Percentiles rank a stretch among this genome's conserved stretches.
Conservation (phyloP, 2,113 vertebrate genomes). For the Bos javanicus region DNA sequence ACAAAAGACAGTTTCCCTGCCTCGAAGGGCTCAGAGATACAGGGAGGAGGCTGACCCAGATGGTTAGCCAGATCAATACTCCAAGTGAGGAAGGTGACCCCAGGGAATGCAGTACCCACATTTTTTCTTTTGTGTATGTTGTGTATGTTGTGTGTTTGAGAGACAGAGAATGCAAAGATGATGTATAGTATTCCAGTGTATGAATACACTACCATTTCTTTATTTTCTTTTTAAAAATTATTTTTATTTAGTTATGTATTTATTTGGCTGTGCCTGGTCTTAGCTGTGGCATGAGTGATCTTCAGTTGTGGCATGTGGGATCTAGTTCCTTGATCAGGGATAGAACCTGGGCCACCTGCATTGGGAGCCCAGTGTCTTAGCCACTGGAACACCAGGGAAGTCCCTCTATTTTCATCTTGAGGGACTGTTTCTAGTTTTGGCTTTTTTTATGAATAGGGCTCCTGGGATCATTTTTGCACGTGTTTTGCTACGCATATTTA, state of each 20-base stretch:
- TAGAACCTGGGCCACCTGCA: not conserved
- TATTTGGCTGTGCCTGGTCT: not conserved
- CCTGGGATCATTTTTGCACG: rapidly evolving
- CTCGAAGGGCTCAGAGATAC: not conserved
- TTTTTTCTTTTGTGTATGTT: too few species aligned
- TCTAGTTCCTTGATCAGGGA: not conserved
- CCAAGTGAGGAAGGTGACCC: not conserved
- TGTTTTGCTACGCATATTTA: not conserved
- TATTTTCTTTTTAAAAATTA: not conserved
- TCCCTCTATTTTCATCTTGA: not conserved
- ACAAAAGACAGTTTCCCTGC: not conserved
- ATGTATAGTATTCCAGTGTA: not conserved
- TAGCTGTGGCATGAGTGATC: not conserved
- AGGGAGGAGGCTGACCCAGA: not conserved
- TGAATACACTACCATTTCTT: not conserved
- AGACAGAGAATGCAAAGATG: not conserved
- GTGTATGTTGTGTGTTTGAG: not conserved
- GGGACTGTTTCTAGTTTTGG: not conserved
- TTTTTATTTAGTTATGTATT: not conserved
- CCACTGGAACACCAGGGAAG: not conserved
- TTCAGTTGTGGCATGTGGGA: not conserved
- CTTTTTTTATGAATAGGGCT: not conserved
- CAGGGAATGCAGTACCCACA: not conserved
- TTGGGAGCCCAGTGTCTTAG: not conserved
- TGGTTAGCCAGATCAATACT: not conserved